Evolutionary conservation across 2,113 vertebrate species (phyloP), one percentile per base, ranked within the genome.

Genomic region (Peromyscus maniculatus): DNA sequence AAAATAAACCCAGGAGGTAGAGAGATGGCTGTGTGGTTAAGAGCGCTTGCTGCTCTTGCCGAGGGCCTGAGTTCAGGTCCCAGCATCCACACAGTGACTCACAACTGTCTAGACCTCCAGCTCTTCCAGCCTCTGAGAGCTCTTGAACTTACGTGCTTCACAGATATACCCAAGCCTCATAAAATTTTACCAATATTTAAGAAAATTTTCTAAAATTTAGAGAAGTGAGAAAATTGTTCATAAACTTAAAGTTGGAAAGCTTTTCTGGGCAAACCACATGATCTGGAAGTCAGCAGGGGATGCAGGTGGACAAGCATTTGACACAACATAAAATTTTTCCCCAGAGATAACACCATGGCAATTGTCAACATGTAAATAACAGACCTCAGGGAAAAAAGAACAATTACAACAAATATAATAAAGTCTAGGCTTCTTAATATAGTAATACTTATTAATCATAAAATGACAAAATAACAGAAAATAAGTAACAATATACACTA

Each of bases 301-400:
- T 39, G 1, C 8, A 31, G 36, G 89, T 11, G 8, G 82, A 59
- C 77, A 95, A 93, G 87, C 33, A 71, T 13, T 64, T 28, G 46
- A 19, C 39, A 7, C 26, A 11, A 21, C 1, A 12, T 69, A 87
- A 74, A 91, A 89, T 59, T 19, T 74, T n/a, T 49, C 75, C 26
- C 66, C 10, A 93, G 79, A 95, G 95, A 95, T 66, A 95, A 93
- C 52, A 71, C 26, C 4, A 46, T 26, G 33, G 24, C 19, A 87
- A 75, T 59, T 11, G 33, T 64, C 1, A 95, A 93, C 16, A 19
- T 13, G 11, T 28, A 5, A 77, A 72, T 43, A 15, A 92, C 9
- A 92, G 75, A 36, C 33, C 59, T 22, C 31, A 16, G 55, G 7
- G 72, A 26, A 46, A 46, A 66, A 46, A 1, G 26, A 67, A 7